Percentiles rank a stretch among this genome's conserved stretches.
These are phyloP conservation scores for Megatriorchis doriae DNA, from an alignment of 2,113 vertebrate species.

Conservation along the genomic window DNA sequence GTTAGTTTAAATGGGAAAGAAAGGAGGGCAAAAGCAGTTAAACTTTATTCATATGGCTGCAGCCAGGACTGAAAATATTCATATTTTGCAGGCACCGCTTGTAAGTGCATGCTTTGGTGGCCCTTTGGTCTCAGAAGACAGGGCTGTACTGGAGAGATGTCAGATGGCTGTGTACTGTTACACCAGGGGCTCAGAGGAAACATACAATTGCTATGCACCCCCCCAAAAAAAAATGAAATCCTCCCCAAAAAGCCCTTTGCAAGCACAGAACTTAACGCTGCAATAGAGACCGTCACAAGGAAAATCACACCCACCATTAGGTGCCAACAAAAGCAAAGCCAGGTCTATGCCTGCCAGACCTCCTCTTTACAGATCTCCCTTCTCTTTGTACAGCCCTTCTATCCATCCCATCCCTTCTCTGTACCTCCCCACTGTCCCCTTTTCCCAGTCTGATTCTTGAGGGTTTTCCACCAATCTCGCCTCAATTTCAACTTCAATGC, in stretches of 20 bases:
- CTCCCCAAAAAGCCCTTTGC: neutral
- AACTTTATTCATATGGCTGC: neutral
- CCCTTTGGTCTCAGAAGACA: neutral
- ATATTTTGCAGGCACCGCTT: neutral
- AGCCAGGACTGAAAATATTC: neutral
- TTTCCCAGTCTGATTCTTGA: neutral
- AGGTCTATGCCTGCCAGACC: neutral
- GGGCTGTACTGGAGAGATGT: neutral
- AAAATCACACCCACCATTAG: accelerated
- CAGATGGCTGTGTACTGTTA: neutral
- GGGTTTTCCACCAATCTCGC: neutral
- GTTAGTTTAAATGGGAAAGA: neutral
- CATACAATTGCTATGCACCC: neutral
- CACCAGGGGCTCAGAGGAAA: neutral
- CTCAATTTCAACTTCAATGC: neutral
- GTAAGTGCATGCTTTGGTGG: neutral
- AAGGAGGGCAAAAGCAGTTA: neutral
- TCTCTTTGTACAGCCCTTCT: neutral
- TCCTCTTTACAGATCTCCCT: neutral
- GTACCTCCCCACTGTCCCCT: neutral
- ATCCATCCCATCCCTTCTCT: neutral
- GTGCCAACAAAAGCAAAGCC: neutral
- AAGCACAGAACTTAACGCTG: neutral
- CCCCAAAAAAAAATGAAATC: neutral
- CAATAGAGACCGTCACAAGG: neutral